Evolutionary conservation across 2,888 invertebrate species (phyloP), one percentile per base, ranked within the genome.

Genomic region (Esperia sulphurella): DNA sequence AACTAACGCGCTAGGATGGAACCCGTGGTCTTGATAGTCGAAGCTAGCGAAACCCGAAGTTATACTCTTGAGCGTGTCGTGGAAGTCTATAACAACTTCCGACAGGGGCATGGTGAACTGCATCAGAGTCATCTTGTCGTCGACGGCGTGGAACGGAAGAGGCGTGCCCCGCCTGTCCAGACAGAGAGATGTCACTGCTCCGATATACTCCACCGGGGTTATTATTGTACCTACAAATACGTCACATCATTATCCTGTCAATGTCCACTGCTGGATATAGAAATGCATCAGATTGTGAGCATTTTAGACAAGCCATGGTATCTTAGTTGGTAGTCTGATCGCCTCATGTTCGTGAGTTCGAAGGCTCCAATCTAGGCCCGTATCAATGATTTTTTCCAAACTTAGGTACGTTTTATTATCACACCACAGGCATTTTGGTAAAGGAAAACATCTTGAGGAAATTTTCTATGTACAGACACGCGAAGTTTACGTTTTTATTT

Each of bases 31-130:
- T 79, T 97, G 97, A 71, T 98, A 98, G 79, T 97, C 97, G 73
- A 98, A 98, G 74, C 96, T 96, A 0, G 98, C 99, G 85, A 97
- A 99, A 30, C 99, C 99, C 0, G 98, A 98, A 3, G 96, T 95
- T 13, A 96, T 65, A 10, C 95, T 94, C 81, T 99, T 99, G 1
- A 98, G 85, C 3, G 92, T 91, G 73, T 99, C 98, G 71, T 98
- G 98, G 78, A 99, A 99, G 79, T 99, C 98, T 8, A 98, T 84
- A 10, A 99, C 94, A 28, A 99, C 95, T 91, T 99, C 99, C 61
- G 95, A 96, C 6, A 99, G 85, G 0, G 99, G 99, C 45, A 99
- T 81, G 35, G 94, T 83, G 69, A 94, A 97, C 63, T 95, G 94
- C 72, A 98, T 75, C 86, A 98, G 91, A 0, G 97, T 88, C 71